phyloP scores from a whole-genome alignment of 2,797 vertebrate genomes.

The Rhodeus uyekii region DNA sequence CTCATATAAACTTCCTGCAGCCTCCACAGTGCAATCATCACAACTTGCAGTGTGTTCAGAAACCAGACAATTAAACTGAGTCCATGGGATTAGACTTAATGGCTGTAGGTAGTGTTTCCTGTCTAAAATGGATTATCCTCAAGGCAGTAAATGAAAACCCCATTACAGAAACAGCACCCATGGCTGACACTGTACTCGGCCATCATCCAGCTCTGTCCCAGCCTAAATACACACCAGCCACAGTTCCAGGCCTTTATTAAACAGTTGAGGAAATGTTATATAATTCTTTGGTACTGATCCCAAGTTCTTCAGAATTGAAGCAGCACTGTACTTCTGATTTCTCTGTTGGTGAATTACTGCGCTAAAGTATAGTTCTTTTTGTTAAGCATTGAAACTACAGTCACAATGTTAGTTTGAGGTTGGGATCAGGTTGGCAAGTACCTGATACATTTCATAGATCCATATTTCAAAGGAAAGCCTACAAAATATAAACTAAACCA shows the following conservation, averaged over 20 bases:
- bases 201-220: constrained; percentile 32
- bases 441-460: neutral
- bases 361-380: constrained; percentile 7
- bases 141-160: constrained; percentile 52
- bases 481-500: neutral
- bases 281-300: constrained; percentile 33
- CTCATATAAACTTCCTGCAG: constrained; percentile 9
- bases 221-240: constrained; percentile 25
- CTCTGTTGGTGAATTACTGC: constrained; percentile 38
- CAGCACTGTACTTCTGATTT: constrained; percentile 40
- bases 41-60: constrained; percentile 28
- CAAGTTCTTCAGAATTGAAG: constrained; percentile 23
- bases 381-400: constrained; percentile 22
- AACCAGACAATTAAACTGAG: constrained; percentile 50
- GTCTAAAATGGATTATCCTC: constrained; percentile 58
- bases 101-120: constrained; percentile 53
- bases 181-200: constrained; percentile 40
- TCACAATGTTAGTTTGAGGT: constrained; percentile 40
- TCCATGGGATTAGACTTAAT: constrained; percentile 53
- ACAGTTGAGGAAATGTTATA: constrained; percentile 28
- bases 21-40: constrained; percentile 3
- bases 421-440: constrained; percentile 7
- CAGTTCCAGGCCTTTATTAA: constrained; percentile 45
- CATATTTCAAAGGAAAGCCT: neutral
- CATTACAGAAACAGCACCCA: constrained; percentile 49